Evolutionary conservation across 2,113 vertebrate species (phyloP).

Genomic region (Scortum barcoo): DNA sequence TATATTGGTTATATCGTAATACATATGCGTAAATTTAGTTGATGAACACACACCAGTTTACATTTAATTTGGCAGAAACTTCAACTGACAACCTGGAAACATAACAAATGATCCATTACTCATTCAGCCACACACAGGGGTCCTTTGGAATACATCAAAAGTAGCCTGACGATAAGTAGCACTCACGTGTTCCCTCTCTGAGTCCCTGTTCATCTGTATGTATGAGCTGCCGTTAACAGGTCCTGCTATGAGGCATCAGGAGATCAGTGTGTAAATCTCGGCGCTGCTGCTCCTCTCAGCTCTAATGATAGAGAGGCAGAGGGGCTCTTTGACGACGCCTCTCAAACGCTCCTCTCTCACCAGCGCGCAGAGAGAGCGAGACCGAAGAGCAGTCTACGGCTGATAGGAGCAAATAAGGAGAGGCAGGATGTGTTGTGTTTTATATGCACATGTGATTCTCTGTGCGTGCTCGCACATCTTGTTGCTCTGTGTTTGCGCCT

Average conservation of each 20-base stretch:
- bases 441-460: not conserved
- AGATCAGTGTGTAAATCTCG: constrained; percentile 65
- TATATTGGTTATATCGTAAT: not conserved
- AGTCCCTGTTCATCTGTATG: constrained; percentile 60
- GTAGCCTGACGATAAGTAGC: constrained; percentile 33
- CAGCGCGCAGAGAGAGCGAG: constrained; percentile 11
- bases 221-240: constrained; percentile 63
- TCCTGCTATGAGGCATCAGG: constrained; percentile 49
- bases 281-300: constrained; percentile 56
- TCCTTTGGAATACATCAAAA: constrained; percentile 30
- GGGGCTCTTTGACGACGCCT: constrained; percentile 57
- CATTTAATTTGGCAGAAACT: not conserved
- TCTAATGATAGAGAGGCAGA: constrained; percentile 57
- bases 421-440: not conserved
- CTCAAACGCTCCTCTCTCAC: constrained; percentile 37
- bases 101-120: not conserved
- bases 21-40: not conserved
- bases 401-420: constrained; percentile 44
- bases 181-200: constrained; percentile 9
- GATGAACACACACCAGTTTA: not conserved
- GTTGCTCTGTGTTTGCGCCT: constrained; percentile 2
- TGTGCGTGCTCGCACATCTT: not conserved
- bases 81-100: not conserved
- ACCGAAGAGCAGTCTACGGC: constrained; percentile 22
- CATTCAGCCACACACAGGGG: not conserved